A percentile compares a stretch with the other conserved stretches of the same genome.
Evolutionary conservation across 1,140 invertebrate genomes (phyloP).

Genomic region (Campoletis sonorensis): DNA sequence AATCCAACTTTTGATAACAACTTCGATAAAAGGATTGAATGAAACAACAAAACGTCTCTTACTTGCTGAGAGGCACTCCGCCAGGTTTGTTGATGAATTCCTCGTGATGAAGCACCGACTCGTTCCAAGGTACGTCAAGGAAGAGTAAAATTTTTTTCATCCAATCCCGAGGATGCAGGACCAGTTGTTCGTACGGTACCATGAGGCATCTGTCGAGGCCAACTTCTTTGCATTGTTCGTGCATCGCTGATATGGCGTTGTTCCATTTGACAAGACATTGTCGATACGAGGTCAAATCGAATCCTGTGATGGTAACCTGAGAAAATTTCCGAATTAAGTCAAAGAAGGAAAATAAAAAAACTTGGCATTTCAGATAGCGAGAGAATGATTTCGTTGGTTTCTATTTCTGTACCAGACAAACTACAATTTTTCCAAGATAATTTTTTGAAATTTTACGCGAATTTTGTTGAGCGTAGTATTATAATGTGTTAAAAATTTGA

Average conservation of each 20-base stretch:
- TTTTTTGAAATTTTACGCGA: no score
- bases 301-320: constrained; percentile 97
- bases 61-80: constrained; percentile 95
- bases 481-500: no score
- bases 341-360: no score
- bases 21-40: neutral
- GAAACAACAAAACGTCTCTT: constrained; percentile 67
- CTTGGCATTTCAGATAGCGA: no score
- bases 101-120: constrained; percentile 97
- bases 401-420: no score
- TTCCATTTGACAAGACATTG: constrained; percentile 98
- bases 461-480: no score
- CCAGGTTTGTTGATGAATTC: constrained; percentile 97
- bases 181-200: constrained; percentile 97
- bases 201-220: constrained; percentile 91
- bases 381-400: no score
- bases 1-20: no score
- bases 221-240: constrained; percentile 93
- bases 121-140: constrained; percentile 96
- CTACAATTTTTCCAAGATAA: no score
- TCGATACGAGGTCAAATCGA: constrained; percentile 94
- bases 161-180: constrained; percentile 93
- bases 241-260: constrained; percentile 95
- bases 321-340: no score
- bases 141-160: constrained; percentile 94